These are phyloP conservation scores for Oncorhynchus keta DNA, from an alignment of 2,113 vertebrate species.

Conservation along the genomic window DNA sequence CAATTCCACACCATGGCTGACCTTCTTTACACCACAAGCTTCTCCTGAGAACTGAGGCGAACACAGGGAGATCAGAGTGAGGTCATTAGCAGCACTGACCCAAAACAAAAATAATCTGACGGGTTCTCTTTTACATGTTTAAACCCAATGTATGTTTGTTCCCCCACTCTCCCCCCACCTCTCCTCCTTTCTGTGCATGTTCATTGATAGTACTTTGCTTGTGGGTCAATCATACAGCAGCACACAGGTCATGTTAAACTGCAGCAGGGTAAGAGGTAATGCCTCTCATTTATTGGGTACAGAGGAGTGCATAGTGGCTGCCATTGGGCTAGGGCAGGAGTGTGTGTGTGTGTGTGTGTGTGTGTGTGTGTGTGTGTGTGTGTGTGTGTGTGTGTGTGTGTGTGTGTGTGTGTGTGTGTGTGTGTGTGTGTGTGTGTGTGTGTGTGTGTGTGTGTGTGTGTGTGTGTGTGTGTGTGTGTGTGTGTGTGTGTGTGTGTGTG, in stretches of 20 bases:
- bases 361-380: no score
- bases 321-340: constrained; percentile 24
- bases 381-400: constrained; percentile 12
- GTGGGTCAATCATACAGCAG: constrained; percentile 36
- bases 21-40: not conserved
- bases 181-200: no score
- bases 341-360: not conserved
- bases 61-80: not conserved
- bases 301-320: constrained; percentile 21
- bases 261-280: constrained; percentile 37
- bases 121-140: not conserved
- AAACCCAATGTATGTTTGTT: constrained; percentile 5
- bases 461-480: not conserved
- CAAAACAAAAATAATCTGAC: not conserved
- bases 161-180: constrained; percentile 9
- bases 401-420: constrained; percentile 23
- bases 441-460: constrained; percentile 8
- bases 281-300: constrained; percentile 44
- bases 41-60: not conserved
- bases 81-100: not conserved
- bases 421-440: constrained; percentile 23
- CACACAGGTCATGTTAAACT: constrained; percentile 34
- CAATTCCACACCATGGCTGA: constrained; percentile 19
- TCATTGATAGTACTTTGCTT: not conserved
- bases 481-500: not conserved